Evolutionary conservation across 2,888 invertebrate genomes (phyloP).

Genomic region (Sycophila texana): DNA sequence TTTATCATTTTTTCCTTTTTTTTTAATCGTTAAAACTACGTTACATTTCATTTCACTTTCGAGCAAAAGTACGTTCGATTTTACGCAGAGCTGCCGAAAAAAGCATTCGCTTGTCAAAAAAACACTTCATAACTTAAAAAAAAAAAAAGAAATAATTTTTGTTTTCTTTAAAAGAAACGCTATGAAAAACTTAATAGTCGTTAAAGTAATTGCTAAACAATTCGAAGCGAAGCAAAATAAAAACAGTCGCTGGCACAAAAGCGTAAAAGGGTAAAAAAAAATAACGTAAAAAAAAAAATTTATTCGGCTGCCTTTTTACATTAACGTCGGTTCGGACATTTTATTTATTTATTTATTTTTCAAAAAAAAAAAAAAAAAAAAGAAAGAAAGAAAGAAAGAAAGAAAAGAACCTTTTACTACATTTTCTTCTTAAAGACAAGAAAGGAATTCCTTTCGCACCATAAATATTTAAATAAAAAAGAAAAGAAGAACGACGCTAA

Average conservation of each 20-base stretch:
- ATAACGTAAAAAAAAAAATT: conserved; percentile 53
- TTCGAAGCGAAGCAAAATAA: conserved; percentile 57
- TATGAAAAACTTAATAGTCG: conserved; percentile 54
- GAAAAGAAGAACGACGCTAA: conserved; percentile 42
- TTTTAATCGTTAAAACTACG: conserved; percentile 36
- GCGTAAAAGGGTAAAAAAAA: conserved; percentile 49
- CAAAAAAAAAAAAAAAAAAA: not conserved
- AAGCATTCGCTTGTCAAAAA: conserved; percentile 28
- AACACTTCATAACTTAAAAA: conserved; percentile 25
- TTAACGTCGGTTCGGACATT: conserved; percentile 41
- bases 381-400: no score
- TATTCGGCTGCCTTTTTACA: conserved; percentile 48
- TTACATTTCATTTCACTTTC: conserved; percentile 29
- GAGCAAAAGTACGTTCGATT: conserved; percentile 27
- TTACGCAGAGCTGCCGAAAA: conserved; percentile 38
- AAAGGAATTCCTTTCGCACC: conserved; percentile 21
- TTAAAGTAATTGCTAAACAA: conserved; percentile 55
- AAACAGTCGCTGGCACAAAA: conserved; percentile 57
- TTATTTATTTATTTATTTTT: conserved; percentile 4
- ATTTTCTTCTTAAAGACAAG: not conserved
- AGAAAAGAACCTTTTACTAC: conserved; percentile 26
- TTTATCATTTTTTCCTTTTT: conserved; percentile 19
- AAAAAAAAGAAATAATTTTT: conserved; percentile 2
- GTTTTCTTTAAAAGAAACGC: conserved; percentile 41
- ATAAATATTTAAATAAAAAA: conserved; percentile 52